phyloP scores from a whole-genome alignment of 1,140 invertebrate species.

The Drosophila equinoxialis region DNA sequence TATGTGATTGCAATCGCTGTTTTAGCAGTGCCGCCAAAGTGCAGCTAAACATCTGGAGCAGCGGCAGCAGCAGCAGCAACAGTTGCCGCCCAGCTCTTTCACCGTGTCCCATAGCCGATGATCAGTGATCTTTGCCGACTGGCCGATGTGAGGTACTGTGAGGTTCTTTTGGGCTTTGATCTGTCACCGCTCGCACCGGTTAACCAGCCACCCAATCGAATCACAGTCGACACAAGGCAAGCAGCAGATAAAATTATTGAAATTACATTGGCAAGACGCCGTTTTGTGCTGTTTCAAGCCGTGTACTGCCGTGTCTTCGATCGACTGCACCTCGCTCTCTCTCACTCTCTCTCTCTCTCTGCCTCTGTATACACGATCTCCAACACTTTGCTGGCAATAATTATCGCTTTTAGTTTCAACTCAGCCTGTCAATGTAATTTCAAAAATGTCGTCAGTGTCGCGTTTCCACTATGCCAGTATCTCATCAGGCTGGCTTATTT shows the following conservation, averaged over 20 bases:
- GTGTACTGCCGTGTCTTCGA: slow-evolving; percentile 17
- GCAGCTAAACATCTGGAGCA: slow-evolving; percentile 81
- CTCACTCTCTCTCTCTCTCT: background rate
- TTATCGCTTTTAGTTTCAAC: slow-evolving; percentile 78
- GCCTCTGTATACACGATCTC: slow-evolving; percentile 64
- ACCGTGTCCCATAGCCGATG: slow-evolving; percentile 47
- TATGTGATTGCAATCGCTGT: slow-evolving; percentile 65
- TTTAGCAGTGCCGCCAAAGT: slow-evolving; percentile 53
- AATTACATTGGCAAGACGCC: slow-evolving; percentile 82
- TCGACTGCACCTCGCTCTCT: background rate
- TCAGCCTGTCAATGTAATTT: slow-evolving; percentile 79
- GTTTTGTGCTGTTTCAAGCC: slow-evolving; percentile 51
- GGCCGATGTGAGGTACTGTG: slow-evolving; percentile 30
- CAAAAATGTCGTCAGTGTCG: slow-evolving; percentile 81
- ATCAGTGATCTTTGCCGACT: slow-evolving; percentile 79
- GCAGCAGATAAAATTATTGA: slow-evolving; percentile 80
- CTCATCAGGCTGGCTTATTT: slow-evolving; percentile 47
- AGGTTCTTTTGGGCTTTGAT: slow-evolving; percentile 68
- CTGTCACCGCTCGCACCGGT: slow-evolving; percentile 67
- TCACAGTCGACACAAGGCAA: slow-evolving; percentile 61
- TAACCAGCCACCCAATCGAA: slow-evolving; percentile 66
- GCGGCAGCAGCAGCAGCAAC: slow-evolving; percentile 19
- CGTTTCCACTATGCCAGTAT: slow-evolving; percentile 65
- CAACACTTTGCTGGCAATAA: slow-evolving; percentile 78
- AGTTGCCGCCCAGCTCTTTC: slow-evolving; percentile 40